Conservation (phyloP, 1,140 invertebrate species). For the Lanistes nyassanus region DNA sequence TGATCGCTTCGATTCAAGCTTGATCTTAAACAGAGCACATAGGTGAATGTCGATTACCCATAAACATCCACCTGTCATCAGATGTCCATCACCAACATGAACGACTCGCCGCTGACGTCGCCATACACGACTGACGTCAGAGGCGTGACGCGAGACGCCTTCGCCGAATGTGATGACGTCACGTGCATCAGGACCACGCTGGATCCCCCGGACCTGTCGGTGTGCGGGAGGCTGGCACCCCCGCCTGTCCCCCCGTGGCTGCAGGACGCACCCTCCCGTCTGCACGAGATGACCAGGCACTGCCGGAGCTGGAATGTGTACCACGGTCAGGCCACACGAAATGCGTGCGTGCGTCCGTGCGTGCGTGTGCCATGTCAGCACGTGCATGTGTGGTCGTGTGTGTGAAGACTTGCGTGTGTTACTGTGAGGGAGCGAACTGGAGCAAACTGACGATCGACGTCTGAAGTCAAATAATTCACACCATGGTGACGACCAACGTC, state of each 20-base stretch:
- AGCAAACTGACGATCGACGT: no score
- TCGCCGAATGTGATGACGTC: neutral
- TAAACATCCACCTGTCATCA: no score
- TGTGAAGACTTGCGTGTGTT: no score
- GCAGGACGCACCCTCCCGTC: slow-evolving; percentile 3
- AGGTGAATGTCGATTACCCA: no score
- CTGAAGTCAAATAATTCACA: no score
- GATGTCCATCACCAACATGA: neutral
- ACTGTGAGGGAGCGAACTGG: no score
- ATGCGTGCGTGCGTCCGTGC: no score
- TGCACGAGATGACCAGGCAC: slow-evolving; percentile 8
- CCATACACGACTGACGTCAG: neutral
- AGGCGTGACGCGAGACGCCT: neutral
- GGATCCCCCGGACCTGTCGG: neutral
- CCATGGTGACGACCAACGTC: no score
- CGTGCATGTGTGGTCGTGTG: no score
- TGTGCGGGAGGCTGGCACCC: slow-evolving; percentile 14
- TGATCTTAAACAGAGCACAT: no score
- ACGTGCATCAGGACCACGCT: neutral
- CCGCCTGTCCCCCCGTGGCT: slow-evolving; percentile 19
- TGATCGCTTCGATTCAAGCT: no score
- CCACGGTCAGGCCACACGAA: neutral
- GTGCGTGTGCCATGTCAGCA: no score
- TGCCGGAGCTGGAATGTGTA: slow-evolving; percentile 12
- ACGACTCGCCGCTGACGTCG: neutral